Percentiles rank a stretch among this genome's conserved stretches.
Evolutionary conservation across 1,140 invertebrate species (phyloP).

Genomic region (Cheumatopsyche charites): DNA sequence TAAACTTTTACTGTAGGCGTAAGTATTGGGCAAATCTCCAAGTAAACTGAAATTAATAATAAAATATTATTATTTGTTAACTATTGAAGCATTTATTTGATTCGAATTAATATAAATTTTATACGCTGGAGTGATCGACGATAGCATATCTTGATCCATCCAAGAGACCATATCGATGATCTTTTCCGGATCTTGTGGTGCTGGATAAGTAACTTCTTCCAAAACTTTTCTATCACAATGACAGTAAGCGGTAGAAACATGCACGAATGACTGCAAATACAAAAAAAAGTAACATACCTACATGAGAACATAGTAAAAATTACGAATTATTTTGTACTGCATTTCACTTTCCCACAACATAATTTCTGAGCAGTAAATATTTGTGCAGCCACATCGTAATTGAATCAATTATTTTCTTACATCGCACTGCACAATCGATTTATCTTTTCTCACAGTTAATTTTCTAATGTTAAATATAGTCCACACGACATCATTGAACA

Average conservation of each 20-base stretch:
- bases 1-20: conserved; percentile 79
- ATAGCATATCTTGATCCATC: conserved; percentile 74
- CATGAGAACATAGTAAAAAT: too few species aligned
- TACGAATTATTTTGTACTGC: background rate
- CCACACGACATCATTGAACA: too few species aligned
- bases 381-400: background rate
- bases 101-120: conserved; percentile 42
- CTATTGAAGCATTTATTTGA: conserved; percentile 2
- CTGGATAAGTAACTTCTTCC: conserved; percentile 71
- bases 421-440: background rate
- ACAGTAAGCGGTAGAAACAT: conserved; percentile 84
- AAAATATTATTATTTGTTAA: background rate
- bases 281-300: conserved; percentile 2
- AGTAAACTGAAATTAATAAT: conserved; percentile 66
- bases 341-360: background rate
- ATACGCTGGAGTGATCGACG: conserved; percentile 75
- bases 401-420: conserved; percentile 13
- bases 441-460: background rate
- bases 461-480: background rate
- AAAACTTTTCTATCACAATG: conserved; percentile 73
- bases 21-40: conserved; percentile 76
- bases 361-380: background rate
- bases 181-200: conserved; percentile 74
- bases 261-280: conserved; percentile 66
- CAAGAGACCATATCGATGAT: conserved; percentile 78